Percentiles rank a stretch among this genome's conserved stretches.
phyloP scores from a whole-genome alignment of 2,797 vertebrate genomes.

The Epinephelus awoara region DNA sequence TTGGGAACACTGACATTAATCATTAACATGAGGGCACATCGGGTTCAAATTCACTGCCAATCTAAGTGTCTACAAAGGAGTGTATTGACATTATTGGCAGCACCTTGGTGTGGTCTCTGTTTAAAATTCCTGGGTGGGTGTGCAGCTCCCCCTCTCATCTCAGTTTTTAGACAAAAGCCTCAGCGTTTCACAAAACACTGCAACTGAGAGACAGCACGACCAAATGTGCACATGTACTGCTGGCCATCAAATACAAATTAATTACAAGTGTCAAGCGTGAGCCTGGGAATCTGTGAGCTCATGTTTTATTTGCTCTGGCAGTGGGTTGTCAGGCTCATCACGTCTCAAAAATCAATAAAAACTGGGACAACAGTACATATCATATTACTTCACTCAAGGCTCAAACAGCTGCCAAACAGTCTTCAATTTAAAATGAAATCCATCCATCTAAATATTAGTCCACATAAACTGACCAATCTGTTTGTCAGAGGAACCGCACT shows the following conservation, averaged over 20 bases:
- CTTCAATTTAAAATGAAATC: background rate
- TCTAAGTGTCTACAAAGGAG: slow-evolving; percentile 34
- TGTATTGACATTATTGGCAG: slow-evolving; percentile 2
- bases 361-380: background rate
- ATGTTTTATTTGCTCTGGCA: too few relatives aligned
- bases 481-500: too few relatives aligned
- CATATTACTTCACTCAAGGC: background rate
- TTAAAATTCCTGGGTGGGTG: slow-evolving; percentile 21
- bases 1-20: slow-evolving; percentile 18
- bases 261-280: background rate
- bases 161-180: background rate
- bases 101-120: background rate
- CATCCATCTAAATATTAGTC: background rate
- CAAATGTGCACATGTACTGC: background rate
- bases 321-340: too few relatives aligned
- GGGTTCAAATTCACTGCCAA: slow-evolving; percentile 31
- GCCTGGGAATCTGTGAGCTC: too few relatives aligned
- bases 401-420: background rate
- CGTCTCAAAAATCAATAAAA: background rate
- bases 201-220: background rate
- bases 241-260: background rate
- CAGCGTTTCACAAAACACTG: background rate
- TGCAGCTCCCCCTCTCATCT: background rate
- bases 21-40: slow-evolving; percentile 33
- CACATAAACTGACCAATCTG: background rate